phyloP scores from a whole-genome alignment of 2,113 vertebrate species.

The Apodemus sylvaticus region DNA sequence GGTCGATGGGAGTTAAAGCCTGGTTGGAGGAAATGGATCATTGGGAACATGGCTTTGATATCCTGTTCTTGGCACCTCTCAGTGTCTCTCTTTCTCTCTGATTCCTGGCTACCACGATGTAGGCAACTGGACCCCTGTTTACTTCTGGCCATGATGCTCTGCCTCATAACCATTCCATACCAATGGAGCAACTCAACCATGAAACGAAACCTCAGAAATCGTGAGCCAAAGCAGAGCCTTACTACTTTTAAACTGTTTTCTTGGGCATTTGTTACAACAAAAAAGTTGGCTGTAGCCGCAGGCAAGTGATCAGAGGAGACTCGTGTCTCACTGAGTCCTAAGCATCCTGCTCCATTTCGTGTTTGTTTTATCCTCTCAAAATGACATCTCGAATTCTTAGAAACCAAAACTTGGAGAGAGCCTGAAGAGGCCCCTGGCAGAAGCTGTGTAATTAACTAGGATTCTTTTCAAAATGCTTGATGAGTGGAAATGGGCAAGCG shows the following conservation, averaged over 20 bases:
- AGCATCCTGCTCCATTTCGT: not conserved
- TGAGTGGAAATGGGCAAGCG: not conserved
- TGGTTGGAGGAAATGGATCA: not conserved
- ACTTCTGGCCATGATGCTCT: not conserved
- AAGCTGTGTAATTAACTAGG: not conserved
- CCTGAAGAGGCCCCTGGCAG: not conserved
- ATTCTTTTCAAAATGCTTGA: not conserved
- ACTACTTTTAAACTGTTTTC: not conserved
- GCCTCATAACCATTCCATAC: too few relatives aligned
- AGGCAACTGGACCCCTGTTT: too few relatives aligned
- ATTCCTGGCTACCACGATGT: not conserved
- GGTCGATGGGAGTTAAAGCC: not conserved
- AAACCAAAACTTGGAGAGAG: not conserved
- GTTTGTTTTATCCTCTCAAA: not conserved
- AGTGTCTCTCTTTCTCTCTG: not conserved
- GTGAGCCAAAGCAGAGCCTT: not conserved
- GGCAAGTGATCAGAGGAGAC: not conserved
- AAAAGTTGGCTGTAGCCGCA: not conserved
- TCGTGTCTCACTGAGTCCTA: not conserved
- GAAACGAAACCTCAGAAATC: not conserved
- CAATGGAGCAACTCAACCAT: not conserved
- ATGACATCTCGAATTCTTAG: not conserved
- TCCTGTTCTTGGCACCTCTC: not conserved
- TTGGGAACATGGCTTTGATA: not conserved
- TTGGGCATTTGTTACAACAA: not conserved